Base-by-base conservation (phyloP, 2,797 vertebrate species). In the Sebastiscus albofasciatus region DNA sequence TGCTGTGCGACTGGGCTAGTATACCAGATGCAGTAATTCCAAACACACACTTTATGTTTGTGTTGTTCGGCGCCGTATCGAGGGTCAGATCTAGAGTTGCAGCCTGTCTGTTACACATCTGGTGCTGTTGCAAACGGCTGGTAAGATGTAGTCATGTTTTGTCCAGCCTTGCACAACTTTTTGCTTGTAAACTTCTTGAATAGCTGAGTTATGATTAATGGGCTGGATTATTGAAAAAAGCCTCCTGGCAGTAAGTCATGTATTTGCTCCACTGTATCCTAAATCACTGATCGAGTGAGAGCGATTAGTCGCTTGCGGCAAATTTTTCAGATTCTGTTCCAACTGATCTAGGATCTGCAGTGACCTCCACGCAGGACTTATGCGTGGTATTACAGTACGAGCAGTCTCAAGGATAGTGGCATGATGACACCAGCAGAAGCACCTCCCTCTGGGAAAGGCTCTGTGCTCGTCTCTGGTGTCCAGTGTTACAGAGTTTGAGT, bases 251-350 rank as follows among this genome's bases (percentile, higher is more conserved):
- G 59, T 18, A 2, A 13, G 24, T 58, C 55, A 11, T 31, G 46
- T n/a, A 46, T 81, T 77, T 86, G 72, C 75, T 83, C 12, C 52
- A 61, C 42, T 18, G 14, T 46, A 46, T 46, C 16, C 70, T 60
- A 76, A 83, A 81, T 69, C 7, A 52, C 18, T 66, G 61, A 39
- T 39, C 5, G 36, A 39, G 36, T 39, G 36, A 39, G 24, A 70
- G 36, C 22, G 42, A 72, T 58, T 72, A 13, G 12, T 18, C 66
- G 52, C 67, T 86, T 72, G 26, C 67, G 22, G 36, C 54, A 67
- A 82, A 82, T 78, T 56, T 77, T 83, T 89, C 72, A 79, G 61
- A 81, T 79, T 80, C 8, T 42, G 52, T n/a, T 56, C 0, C 42
- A 33, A 66, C 72, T 72, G 67, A 72, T 73, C 27, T 27, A 49